Evolutionary conservation across 1,140 invertebrate species (phyloP), one percentile per base, ranked within the genome.

Genomic region (Harpegnathos saltator): DNA sequence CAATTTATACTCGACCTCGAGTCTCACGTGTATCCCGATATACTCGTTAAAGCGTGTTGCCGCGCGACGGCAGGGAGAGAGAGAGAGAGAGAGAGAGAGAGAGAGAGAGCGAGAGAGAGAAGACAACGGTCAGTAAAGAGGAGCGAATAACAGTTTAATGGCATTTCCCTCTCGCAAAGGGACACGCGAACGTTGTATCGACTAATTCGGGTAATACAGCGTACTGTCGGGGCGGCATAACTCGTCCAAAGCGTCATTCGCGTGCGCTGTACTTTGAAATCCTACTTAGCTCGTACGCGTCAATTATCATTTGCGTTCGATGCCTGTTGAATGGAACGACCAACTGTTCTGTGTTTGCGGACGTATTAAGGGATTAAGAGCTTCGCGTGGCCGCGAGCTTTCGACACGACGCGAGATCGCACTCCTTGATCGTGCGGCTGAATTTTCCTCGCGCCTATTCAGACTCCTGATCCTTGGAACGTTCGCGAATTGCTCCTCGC

Each of bases 241-340:
- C 66, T 59, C 65, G 75, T 69, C 75, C 65, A 33, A 71, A 80
- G 75, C 66, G 61, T 71, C 75, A 80, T 80, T 52, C 75, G 65
- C 75, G 65, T 59, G 75, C 52, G 75, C 33, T 78, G 63, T 78
- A 78, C 75, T 78, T 80, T 80, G 75, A 80, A 80, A 80, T 80
- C 75, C 75, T 80, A 58, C 65, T 71, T 80, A 80, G 75, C 75
- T 69, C 33, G 52, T 59, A 58, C 52, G 65, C 75, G 65, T 58
- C 75, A 80, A 80, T 80, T 80, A 80, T 80, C 52, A 80, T 33
- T 50, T 24, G 52, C 75, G 65, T 80, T 44, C 75, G 65, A 71
- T 80, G 65, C 58, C 75, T 80, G 69, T 80, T 80, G 75, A 80
- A 80, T 71, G 65, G 58, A 80, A 71, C 65, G 38, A 44, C 38